Base-by-base conservation (phyloP, 1,140 invertebrate genomes). In the Hestina assimilis region DNA sequence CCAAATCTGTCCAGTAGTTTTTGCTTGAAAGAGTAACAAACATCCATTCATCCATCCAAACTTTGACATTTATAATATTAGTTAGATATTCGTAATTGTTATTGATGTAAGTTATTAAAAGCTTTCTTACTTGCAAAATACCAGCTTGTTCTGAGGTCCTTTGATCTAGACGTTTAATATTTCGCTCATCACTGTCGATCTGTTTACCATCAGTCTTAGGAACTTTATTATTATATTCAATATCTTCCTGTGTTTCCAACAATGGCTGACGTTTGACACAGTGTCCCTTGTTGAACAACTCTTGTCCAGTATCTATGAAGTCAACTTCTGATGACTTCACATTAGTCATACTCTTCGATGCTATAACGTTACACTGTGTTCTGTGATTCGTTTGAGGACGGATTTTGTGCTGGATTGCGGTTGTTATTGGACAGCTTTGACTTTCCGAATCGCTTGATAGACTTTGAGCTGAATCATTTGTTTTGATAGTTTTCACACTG, bases 371-470 rank as follows among this genome's bases (percentile, higher is more conserved):
- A 6, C 75, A 72, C 12, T 81, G 68, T 24, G 66, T 54, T 52
- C 82, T 75, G 40, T 81, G 77, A 8, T 81, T 81, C 9, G 70
- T 68, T 55, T n/a, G n/a, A n/a, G 86, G 85, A 84, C 90, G 91
- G 66, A 87, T 79, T 75, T 90, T 90, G 40, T 78, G 75, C 55
- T 84, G 85, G 54, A 83, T 78, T 28, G 74, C 76, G 38, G 75
- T 89, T 9, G 79, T 89, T 15, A 87, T 62, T 0, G 89, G 87
- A 72, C 78, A 90, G 53, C 84, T 89, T 50, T 91, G 90, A 45
- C 89, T 90, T 64, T 92, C 91, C 0, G 91, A 92, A 71, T 91
- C 89, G 73, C 92, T 93, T 41, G 92, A 92, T 24, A 93, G 67
- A 67, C 92, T 93, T 50, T 92, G 91, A 23, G 90, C 89, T 3